Percentiles rank a stretch among this genome's conserved stretches.
phyloP scores from a whole-genome alignment of 2,113 vertebrate species.

The Oxyura jamaicensis region DNA sequence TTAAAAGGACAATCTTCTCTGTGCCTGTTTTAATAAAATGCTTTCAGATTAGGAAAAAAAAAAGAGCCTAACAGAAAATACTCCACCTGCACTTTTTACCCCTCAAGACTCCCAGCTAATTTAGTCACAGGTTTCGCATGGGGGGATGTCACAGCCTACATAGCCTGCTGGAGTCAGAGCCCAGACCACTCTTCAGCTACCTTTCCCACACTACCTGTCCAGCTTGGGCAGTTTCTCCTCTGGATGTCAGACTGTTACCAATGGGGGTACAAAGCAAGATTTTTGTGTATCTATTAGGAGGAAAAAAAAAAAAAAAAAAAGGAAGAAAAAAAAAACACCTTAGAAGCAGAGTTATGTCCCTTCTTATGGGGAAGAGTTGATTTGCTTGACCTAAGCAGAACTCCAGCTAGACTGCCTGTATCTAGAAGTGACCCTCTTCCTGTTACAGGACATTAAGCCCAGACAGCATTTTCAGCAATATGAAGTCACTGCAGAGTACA shows the following conservation, averaged over 20 bases:
- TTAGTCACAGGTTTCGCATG: neutral
- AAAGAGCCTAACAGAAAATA: neutral
- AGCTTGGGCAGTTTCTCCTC: neutral
- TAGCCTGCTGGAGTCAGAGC: neutral
- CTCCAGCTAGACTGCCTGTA: neutral
- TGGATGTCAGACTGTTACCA: neutral
- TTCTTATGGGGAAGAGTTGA: neutral
- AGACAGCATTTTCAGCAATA: neutral
- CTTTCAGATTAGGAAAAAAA: neutral
- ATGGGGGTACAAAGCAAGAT: neutral
- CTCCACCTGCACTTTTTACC: neutral
- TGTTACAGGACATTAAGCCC: neutral
- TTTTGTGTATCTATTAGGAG: neutral
- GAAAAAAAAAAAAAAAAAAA: neutral
- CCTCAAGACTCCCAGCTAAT: neutral
- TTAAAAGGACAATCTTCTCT: neutral
- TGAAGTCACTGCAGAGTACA: fast-evolving
- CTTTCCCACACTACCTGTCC: neutral
- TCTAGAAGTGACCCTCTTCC: fast-evolving
- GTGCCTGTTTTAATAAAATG: neutral
- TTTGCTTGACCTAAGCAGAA: neutral
- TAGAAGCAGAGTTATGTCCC: neutral
- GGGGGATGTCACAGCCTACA: neutral
- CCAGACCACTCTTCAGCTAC: neutral
- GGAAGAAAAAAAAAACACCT: neutral